These are phyloP conservation scores for Upupa epops DNA, from an alignment of 2,113 vertebrate species.

Conservation along the genomic window DNA sequence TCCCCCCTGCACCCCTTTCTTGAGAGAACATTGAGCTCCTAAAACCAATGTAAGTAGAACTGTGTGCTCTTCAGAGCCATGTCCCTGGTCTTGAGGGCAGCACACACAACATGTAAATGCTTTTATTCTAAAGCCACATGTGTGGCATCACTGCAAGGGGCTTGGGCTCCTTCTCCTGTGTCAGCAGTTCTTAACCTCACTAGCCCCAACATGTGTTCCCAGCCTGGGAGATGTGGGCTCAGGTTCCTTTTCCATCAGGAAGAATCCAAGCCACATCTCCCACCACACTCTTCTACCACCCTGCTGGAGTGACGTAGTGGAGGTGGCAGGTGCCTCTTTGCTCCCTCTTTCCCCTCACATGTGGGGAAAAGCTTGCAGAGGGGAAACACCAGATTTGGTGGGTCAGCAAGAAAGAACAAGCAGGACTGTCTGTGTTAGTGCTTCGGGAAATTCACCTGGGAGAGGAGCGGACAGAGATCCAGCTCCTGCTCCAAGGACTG, in stretches of 20 bases:
- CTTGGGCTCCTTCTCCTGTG: not conserved
- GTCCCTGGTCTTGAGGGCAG: not conserved
- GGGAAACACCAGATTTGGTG: not conserved
- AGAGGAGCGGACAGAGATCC: not conserved
- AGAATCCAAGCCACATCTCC: not conserved
- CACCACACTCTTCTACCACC: not conserved
- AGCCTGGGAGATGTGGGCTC: not conserved
- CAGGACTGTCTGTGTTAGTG: not conserved
- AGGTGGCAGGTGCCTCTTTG: not conserved
- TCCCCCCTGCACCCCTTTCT: too few species aligned
- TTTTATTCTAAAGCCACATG: not conserved
- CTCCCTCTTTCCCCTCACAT: not conserved
- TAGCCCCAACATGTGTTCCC: not conserved
- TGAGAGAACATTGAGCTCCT: not conserved
- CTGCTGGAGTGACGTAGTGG: not conserved
- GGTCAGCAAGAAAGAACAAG: slow-evolving; percentile 43
- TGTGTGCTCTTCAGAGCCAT: not conserved
- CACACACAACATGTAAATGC: not conserved
- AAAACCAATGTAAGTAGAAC: not conserved
- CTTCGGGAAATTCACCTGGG: slow-evolving; percentile 14
- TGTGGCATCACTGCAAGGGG: not conserved
- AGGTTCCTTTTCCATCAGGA: not conserved
- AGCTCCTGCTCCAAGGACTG: not conserved
- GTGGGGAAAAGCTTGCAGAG: not conserved
- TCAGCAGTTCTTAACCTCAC: not conserved